A percentile compares a stretch with the other conserved stretches of the same genome.
phyloP scores from a whole-genome alignment of 37 sponge, comb jelly and placozoan species.

The Aphrocallistes beatrix region DNA sequence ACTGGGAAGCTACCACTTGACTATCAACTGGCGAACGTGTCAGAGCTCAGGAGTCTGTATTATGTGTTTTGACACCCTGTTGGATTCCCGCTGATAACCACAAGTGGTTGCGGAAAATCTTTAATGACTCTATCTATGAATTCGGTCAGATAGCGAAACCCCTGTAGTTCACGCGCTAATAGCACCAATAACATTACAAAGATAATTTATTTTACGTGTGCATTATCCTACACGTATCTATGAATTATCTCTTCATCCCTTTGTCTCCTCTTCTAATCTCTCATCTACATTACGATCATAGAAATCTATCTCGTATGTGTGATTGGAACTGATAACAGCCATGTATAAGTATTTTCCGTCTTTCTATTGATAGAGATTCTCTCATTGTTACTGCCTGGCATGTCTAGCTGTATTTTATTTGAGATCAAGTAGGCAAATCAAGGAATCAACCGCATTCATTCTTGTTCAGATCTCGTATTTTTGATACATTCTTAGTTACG shows the following conservation, averaged over 20 bases:
- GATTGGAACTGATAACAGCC: background rate
- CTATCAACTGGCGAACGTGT: too few species aligned
- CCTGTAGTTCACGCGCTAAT: background rate
- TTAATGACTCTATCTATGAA: background rate
- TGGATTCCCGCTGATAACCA: background rate
- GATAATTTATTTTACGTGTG: too few species aligned
- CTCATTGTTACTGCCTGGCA: background rate
- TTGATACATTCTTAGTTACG: too few species aligned
- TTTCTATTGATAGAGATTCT: background rate
- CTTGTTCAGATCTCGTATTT: too few species aligned
- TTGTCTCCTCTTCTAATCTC: background rate
- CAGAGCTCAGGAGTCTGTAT: background rate
- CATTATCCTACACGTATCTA: background rate
- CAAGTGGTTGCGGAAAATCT: background rate
- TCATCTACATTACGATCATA: background rate
- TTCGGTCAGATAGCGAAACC: background rate
- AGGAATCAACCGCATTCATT: too few species aligned
- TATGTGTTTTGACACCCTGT: background rate
- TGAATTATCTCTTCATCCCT: background rate
- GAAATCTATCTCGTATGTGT: background rate
- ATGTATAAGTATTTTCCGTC: background rate
- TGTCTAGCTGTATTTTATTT: background rate
- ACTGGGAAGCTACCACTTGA: too few species aligned
- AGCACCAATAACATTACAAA: too few species aligned
- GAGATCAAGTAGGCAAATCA: background rate